Evolutionary conservation across 2,797 vertebrate genomes (phyloP).

Genomic region (Fundulus diaphanus): DNA sequence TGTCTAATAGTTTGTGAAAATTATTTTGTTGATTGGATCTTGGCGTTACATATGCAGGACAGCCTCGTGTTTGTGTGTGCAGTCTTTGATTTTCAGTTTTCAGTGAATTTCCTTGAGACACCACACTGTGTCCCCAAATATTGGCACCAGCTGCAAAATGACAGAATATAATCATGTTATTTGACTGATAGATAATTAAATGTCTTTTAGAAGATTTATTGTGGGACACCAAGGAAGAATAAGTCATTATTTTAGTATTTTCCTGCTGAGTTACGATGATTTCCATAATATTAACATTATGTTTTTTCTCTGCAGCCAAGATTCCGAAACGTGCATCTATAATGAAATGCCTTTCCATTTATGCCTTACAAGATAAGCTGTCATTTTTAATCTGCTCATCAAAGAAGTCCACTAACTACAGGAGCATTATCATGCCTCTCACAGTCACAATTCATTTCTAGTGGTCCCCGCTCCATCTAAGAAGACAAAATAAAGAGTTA

Average conservation of each 20-base stretch:
- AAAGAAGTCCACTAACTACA: conserved; percentile 41
- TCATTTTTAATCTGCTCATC: conserved; percentile 63
- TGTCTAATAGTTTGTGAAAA: too few species aligned
- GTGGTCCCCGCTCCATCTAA: neutral
- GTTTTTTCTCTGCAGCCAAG: conserved; percentile 51
- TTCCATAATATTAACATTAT: conserved; percentile 36
- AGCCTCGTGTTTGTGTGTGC: neutral
- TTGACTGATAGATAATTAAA: neutral
- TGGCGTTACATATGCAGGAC: neutral
- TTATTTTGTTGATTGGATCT: too few species aligned
- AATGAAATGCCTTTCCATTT: conserved; percentile 66
- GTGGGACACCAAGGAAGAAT: conserved; percentile 11
- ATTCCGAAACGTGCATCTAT: conserved; percentile 37
- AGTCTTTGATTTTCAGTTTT: neutral
- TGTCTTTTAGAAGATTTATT: conserved; percentile 3
- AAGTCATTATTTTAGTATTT: conserved; percentile 21
- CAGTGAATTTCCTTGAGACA: neutral
- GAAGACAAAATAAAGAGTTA: conserved; percentile 42
- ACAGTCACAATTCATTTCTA: conserved; percentile 41
- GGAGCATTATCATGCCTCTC: conserved; percentile 48
- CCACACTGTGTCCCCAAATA: neutral
- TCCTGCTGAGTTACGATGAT: conserved; percentile 31
- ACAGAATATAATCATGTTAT: neutral
- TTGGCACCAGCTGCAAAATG: neutral
- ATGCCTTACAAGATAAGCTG: conserved; percentile 62